phyloP scores from a whole-genome alignment of 30 jellyfish, hydroid and myxozoan genomes.

The Chironex yamaguchii region DNA sequence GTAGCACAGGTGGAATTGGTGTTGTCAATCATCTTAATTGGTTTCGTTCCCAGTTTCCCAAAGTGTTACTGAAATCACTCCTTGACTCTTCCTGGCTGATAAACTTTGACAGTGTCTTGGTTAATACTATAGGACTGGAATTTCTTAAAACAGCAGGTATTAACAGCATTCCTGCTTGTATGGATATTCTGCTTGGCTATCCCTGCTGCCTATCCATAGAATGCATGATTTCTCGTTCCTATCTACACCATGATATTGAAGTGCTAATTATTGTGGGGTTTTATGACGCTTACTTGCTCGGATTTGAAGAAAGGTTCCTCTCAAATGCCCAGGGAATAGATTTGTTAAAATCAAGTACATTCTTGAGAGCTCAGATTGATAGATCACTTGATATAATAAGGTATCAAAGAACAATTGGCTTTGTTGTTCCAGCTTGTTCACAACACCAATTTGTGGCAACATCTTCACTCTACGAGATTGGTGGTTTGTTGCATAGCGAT shows the following conservation, averaged over 20 bases:
- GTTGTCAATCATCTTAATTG: constrained; percentile 62
- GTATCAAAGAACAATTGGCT: neutral
- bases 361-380: neutral
- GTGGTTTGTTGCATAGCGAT: constrained; percentile 23
- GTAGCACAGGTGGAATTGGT: constrained; percentile 99
- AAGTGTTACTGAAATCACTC: constrained; percentile 28
- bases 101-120: constrained; percentile 51
- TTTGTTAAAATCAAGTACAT: too few species aligned
- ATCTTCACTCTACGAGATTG: constrained; percentile 82
- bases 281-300: constrained; percentile 31
- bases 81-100: constrained; percentile 92
- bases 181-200: constrained; percentile 56
- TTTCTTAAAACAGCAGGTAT: neutral
- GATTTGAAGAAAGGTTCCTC: neutral
- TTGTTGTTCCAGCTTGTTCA: constrained; percentile 75
- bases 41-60: neutral
- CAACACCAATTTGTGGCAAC: constrained; percentile 88
- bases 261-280: constrained; percentile 58
- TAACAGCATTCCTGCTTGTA: constrained; percentile 54
- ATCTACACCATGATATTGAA: constrained; percentile 43
- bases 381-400: neutral
- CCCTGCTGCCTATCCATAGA: constrained; percentile 85
- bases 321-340: neutral
- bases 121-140: neutral
- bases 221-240: constrained; percentile 65